A percentile compares a stretch with the other conserved stretches of the same genome.
Evolutionary conservation across 2,888 invertebrate species (phyloP).

Genomic region (Nomada fabriciana): DNA sequence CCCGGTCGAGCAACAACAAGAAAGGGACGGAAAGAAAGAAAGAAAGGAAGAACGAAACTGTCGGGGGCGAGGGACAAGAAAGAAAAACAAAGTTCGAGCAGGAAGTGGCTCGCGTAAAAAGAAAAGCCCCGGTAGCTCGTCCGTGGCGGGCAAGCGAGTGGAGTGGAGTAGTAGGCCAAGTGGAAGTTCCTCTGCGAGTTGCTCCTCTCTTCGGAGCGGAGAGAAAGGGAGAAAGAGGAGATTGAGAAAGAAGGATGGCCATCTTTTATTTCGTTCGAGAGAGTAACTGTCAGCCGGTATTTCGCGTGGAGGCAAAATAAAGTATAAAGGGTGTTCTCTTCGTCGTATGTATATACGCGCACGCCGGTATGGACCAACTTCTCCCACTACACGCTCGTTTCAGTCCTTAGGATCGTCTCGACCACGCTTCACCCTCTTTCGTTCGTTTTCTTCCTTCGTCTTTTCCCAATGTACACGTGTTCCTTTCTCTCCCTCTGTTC

Average conservation of each 20-base stretch:
- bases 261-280: conserved; percentile 77
- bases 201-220: conserved; percentile 62
- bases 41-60: conserved; percentile 72
- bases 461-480: background rate
- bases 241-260: conserved; percentile 53
- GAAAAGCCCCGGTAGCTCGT: conserved; percentile 77
- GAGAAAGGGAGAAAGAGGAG: conserved; percentile 4
- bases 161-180: conserved; percentile 84
- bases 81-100: conserved; percentile 73
- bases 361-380: conserved; percentile 54
- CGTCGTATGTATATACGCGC: conserved; percentile 74
- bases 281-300: conserved; percentile 77
- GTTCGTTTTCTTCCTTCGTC: background rate
- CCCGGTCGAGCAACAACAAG: conserved; percentile 58
- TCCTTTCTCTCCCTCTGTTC: background rate
- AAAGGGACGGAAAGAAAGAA: conserved; percentile 65
- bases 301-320: conserved; percentile 76
- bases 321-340: conserved; percentile 78
- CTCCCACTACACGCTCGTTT: conserved; percentile 39
- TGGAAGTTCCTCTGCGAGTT: conserved; percentile 78
- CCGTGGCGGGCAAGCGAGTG: conserved; percentile 72
- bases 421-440: conserved; percentile 29
- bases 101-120: conserved; percentile 80
- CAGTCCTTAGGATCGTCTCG: conserved; percentile 36
- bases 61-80: conserved; percentile 65